Evolutionary conservation across 2,113 vertebrate genomes (phyloP), one percentile per base, ranked within the genome.

Genomic region (Neomonachus schauinslandi): DNA sequence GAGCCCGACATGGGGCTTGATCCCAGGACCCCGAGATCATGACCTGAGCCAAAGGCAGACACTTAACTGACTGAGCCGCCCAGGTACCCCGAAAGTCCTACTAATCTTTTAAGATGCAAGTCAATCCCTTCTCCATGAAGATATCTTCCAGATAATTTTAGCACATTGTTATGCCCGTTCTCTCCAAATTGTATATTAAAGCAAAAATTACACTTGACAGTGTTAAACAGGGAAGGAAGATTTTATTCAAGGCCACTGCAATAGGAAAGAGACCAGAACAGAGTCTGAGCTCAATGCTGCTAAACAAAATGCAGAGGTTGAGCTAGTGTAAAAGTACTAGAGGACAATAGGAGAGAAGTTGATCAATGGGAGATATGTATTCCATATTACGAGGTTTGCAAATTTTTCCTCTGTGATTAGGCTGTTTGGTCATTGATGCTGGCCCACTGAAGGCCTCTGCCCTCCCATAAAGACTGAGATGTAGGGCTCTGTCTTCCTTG

Each of bases 81-180:
- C 15, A 69, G 67, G 16, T 69, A 4, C 11, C 67, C 16, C 0
- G 0, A 4, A 69, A 69, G 19, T 72, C 49, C 49, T 95, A 61
- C 22, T 82, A 22, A 71, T 33, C 76, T n/a, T 63, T 26, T 57
- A 89, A 88, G 26, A 77, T 0, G 12, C 1, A 71, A 55, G 6
- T 88, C 53, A 84, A 8, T 46, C 11, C 49, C 33, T 93, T 26
- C 49, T 65, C 24, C 19, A 36, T 71, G 36, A 76, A 82, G 4
- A 53, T 77, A 55, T 71, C 51, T n/a, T 83, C 59, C 31, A 91
- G 14, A 36, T 55, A 88, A 26, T 46, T 82, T 87, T 67, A 86
- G 6, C 9, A 82, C n/a, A 42, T 53, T 82, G 16, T 46, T n/a
- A 67, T 9, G 15, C 12, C 7, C 63, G 4, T 49, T 89, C 15